Percentiles rank a stretch among this genome's conserved stretches.
phyloP scores from a whole-genome alignment of 2,888 invertebrate species.

The Thymelicus lineola region DNA sequence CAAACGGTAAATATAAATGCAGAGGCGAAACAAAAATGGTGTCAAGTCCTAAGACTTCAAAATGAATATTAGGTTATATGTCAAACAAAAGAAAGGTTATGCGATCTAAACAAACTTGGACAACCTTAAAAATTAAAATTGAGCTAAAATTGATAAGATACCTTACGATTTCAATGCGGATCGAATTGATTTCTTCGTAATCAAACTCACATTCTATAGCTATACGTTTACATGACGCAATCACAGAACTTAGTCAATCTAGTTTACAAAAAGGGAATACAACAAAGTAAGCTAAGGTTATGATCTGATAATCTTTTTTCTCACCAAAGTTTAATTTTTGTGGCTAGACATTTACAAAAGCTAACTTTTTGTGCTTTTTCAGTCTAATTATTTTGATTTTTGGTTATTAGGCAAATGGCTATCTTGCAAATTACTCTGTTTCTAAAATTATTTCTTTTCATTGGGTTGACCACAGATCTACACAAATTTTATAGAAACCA shows the following conservation, averaged over 20 bases:
- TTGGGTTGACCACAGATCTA: neutral
- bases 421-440: conserved; percentile 61
- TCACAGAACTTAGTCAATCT: conserved; percentile 69
- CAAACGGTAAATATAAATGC: conserved; percentile 50
- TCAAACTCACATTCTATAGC: conserved; percentile 58
- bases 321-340: conserved; percentile 22
- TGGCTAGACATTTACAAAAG: conserved; percentile 20
- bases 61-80: conserved; percentile 70
- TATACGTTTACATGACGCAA: conserved; percentile 82
- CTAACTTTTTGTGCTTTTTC: conserved; percentile 9
- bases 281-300: conserved; percentile 14
- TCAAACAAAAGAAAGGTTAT: conserved; percentile 73
- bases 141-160: conserved; percentile 4
- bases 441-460: conserved; percentile 45
- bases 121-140: conserved; percentile 9
- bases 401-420: conserved; percentile 72
- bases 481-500: neutral
- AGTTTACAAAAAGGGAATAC: conserved; percentile 52
- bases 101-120: conserved; percentile 50
- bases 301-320: neutral
- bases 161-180: conserved; percentile 38
- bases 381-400: conserved; percentile 47
- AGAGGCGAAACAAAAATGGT: conserved; percentile 79
- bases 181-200: conserved; percentile 47
- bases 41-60: conserved; percentile 60